Conservation (phyloP, 2,888 invertebrate species). For the Agelastica alni region DNA sequence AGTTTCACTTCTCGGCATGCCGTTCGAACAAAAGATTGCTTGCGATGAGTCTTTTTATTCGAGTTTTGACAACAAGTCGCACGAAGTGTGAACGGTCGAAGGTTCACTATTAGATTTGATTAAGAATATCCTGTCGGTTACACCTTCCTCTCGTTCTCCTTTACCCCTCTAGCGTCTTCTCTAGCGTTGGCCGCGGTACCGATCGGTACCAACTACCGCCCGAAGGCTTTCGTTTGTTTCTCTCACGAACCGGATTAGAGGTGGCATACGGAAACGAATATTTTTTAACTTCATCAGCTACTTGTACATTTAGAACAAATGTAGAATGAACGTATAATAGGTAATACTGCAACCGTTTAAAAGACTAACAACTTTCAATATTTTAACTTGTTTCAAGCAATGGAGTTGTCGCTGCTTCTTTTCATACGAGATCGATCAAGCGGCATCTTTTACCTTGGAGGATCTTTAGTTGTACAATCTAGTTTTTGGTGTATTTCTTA, state of each 20-base stretch:
- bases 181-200: conserved; percentile 43
- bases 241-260: conserved; percentile 18
- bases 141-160: conserved; percentile 16
- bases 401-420: no score
- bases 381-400: no score
- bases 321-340: not conserved
- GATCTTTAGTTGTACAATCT: no score
- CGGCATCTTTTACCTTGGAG: no score
- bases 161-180: conserved; percentile 25
- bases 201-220: conserved; percentile 46
- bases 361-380: no score
- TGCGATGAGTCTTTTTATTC: not conserved
- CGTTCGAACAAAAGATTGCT: not conserved
- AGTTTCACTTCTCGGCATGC: not conserved
- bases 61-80: conserved; percentile 10
- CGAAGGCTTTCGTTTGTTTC: conserved; percentile 19
- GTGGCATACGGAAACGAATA: no score
- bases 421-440: no score
- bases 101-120: conserved; percentile 39
- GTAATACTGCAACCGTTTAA: no score
- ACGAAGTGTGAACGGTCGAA: conserved; percentile 24
- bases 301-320: not conserved
- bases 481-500: no score
- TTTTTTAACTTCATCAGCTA: not conserved
- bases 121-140: conserved; percentile 47